These are phyloP conservation scores for Crocidura indochinensis DNA, from an alignment of 2,797 vertebrate species.

Conservation along the genomic window DNA sequence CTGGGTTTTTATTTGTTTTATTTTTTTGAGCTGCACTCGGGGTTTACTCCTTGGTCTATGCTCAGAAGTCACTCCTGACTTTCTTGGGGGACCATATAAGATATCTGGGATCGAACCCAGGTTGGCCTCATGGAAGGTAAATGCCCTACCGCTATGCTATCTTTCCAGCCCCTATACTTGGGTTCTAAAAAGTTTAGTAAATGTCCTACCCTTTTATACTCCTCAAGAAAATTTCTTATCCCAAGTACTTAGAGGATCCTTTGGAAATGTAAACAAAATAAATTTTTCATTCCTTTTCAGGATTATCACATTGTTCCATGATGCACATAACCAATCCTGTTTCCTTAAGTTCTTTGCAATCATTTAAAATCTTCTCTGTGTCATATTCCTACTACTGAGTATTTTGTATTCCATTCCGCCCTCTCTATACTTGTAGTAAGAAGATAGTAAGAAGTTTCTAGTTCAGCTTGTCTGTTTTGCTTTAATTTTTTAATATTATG, in stretches of 20 bases:
- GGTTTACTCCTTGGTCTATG: too few species aligned
- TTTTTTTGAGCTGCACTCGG: too few species aligned
- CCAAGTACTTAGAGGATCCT: background rate
- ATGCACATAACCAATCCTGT: background rate
- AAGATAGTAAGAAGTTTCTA: background rate
- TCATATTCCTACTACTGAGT: background rate
- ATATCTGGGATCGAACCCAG: too few species aligned
- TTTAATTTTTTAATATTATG: too few species aligned
- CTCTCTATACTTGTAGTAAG: background rate
- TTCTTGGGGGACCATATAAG: too few species aligned
- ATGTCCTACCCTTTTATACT: background rate
- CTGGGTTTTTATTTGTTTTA: background rate
- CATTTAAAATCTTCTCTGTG: background rate
- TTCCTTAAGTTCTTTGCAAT: background rate
- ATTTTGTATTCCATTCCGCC: too few species aligned
- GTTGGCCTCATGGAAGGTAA: too few species aligned
- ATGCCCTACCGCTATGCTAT: too few species aligned
- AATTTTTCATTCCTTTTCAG: background rate
- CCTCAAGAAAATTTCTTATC: background rate
- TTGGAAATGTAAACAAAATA: constrained; percentile 1
- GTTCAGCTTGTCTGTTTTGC: too few species aligned
- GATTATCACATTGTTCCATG: background rate
- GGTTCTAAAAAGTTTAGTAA: background rate
- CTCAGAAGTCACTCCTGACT: too few species aligned
- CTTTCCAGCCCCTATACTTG: too few species aligned